Percentiles rank a stretch among this genome's conserved stretches.
Conservation (phyloP, 2,797 vertebrate genomes). For the Coreius guichenoti region DNA sequence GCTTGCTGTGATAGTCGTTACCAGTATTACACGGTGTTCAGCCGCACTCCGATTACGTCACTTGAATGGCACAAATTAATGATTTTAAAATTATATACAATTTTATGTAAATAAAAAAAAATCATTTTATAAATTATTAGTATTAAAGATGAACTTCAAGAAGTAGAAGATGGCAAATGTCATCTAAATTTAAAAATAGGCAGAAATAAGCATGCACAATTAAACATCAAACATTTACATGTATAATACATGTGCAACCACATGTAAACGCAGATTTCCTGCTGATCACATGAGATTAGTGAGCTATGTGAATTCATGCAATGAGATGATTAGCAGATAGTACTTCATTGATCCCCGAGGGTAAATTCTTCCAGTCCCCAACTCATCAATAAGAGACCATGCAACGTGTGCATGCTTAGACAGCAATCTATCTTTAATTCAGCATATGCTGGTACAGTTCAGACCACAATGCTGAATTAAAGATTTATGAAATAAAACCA, state of each 20-base stretch:
- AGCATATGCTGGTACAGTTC: background rate
- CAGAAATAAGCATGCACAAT: slow-evolving; percentile 27
- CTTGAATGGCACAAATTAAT: background rate
- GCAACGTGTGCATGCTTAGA: slow-evolving; percentile 34
- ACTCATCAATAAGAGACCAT: slow-evolving; percentile 65
- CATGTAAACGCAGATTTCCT: slow-evolving; percentile 21
- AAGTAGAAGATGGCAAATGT: background rate
- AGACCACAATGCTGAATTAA: slow-evolving; percentile 1
- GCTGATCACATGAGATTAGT: slow-evolving; percentile 17
- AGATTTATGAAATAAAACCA: slow-evolving; percentile 30
- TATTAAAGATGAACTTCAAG: background rate
- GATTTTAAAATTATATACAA: background rate
- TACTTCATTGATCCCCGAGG: background rate
- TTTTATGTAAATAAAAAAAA: background rate
- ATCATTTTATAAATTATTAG: background rate
- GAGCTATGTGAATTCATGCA: slow-evolving; percentile 59
- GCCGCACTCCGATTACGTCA: too few relatives aligned
- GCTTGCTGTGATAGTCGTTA: too few relatives aligned
- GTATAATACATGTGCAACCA: slow-evolving; percentile 35
- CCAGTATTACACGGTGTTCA: too few relatives aligned
- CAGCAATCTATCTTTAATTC: too few relatives aligned
- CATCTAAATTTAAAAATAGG: slow-evolving; percentile 23
- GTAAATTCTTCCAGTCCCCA: slow-evolving; percentile 56
- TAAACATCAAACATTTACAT: background rate
- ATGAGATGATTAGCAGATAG: slow-evolving; percentile 70